Conservation (phyloP, 2,113 vertebrate genomes). For the Microcebus tavaratra region DNA sequence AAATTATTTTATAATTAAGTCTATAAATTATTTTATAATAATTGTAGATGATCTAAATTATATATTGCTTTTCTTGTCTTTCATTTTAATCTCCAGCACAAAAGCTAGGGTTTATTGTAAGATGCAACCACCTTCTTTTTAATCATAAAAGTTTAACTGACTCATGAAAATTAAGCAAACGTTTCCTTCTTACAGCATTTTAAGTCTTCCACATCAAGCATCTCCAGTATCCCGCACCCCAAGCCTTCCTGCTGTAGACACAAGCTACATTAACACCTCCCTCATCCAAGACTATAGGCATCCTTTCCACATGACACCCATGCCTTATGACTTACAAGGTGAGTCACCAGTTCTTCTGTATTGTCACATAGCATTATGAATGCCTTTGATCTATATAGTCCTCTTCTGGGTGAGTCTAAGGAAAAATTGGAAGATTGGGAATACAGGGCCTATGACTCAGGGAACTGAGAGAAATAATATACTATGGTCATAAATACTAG, state of each 20-base stretch:
- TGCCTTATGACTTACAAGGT: constrained; percentile 97
- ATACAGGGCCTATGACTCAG: neutral
- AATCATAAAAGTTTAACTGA: constrained; percentile 47
- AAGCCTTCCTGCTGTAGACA: constrained; percentile 95
- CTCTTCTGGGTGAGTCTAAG: neutral
- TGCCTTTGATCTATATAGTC: neutral
- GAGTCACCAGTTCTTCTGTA: constrained; percentile 37
- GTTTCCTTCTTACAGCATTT: constrained; percentile 82
- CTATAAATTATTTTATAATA: neutral
- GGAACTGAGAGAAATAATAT: neutral
- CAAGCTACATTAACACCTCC: constrained; percentile 95
- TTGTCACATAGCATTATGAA: neutral
- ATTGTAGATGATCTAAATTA: neutral
- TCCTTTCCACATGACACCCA: constrained; percentile 94
- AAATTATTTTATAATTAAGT: neutral
- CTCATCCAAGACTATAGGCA: constrained; percentile 98
- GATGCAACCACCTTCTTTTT: neutral
- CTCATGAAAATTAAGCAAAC: neutral
- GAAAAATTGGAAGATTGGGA: neutral
- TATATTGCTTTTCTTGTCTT: neutral
- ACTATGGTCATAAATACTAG: neutral
- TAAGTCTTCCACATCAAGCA: constrained; percentile 95
- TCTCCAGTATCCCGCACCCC: constrained; percentile 96
- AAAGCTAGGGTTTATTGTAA: neutral
- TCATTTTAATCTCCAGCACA: constrained; percentile 24